A percentile compares a stretch with the other conserved stretches of the same genome.
phyloP scores from a whole-genome alignment of 2,797 vertebrate species.

The Taenioides sp. region DNA sequence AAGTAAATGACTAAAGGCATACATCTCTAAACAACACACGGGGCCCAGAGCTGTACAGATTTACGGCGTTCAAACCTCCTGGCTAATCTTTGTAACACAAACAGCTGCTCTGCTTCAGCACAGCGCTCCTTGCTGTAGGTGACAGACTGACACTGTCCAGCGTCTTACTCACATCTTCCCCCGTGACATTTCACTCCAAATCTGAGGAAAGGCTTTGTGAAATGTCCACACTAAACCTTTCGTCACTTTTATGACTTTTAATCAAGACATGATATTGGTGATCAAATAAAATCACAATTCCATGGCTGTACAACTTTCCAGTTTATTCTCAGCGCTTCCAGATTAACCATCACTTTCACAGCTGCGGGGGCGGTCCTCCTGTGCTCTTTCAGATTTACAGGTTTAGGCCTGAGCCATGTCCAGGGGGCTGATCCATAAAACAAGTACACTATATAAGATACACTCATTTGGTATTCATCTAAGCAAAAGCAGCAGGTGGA shows the following conservation, averaged over 20 bases:
- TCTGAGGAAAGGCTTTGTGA: conserved; percentile 10
- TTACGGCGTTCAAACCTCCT: conserved; percentile 40
- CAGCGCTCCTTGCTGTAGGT: conserved; percentile 56
- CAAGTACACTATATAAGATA: background rate
- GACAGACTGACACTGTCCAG: conserved; percentile 44
- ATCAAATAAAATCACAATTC: background rate
- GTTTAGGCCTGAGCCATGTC: conserved; percentile 17
- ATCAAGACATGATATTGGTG: conserved; percentile 20
- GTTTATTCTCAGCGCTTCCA: background rate
- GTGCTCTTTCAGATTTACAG: background rate
- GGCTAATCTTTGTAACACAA: conserved; percentile 49
- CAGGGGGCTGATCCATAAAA: conserved; percentile 3
- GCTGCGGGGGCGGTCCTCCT: background rate
- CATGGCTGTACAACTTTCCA: conserved; percentile 12
- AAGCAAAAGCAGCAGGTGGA: background rate
- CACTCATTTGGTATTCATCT: background rate
- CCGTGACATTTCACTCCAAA: conserved; percentile 33
- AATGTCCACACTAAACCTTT: conserved; percentile 17
- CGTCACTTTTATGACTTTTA: conserved; percentile 20
- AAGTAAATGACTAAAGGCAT: background rate
- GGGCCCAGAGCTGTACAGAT: conserved; percentile 42
- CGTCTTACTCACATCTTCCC: conserved; percentile 52
- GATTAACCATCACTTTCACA: conserved; percentile 1
- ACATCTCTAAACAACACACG: conserved; percentile 27
- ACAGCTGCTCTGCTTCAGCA: conserved; percentile 47